phyloP scores from a whole-genome alignment of 1,140 invertebrate species.

The Carposina sasakii region DNA sequence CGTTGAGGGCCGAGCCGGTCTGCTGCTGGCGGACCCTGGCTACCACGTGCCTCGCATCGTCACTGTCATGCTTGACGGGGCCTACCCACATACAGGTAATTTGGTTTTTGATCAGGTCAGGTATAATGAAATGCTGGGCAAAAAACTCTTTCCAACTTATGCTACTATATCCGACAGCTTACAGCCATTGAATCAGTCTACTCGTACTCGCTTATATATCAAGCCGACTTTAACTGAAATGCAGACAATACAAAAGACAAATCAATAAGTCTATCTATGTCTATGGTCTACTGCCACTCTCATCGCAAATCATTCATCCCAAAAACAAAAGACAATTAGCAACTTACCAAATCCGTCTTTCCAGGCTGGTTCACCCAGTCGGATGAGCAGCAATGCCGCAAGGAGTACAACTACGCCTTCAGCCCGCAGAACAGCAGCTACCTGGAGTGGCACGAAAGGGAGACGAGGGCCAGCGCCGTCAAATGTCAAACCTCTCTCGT shows the following conservation, averaged over 20 bases:
- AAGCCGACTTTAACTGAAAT: too few relatives aligned
- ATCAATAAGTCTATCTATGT: too few relatives aligned
- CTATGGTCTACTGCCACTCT: too few relatives aligned
- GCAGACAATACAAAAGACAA: too few relatives aligned
- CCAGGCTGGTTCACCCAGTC: conserved; percentile 87
- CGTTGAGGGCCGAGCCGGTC: conserved; percentile 80
- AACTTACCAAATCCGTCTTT: not conserved
- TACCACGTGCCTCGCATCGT: conserved; percentile 90
- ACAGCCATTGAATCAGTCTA: too few relatives aligned
- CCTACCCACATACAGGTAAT: conserved; percentile 88
- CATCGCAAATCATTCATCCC: too few relatives aligned
- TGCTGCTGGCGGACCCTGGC: conserved; percentile 89
- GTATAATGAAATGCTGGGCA: too few relatives aligned
- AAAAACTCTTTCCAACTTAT: too few relatives aligned
- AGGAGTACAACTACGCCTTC: conserved; percentile 87
- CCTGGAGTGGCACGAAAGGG: conserved; percentile 86
- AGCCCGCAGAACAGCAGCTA: conserved; percentile 79
- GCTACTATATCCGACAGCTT: too few relatives aligned
- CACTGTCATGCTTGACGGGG: conserved; percentile 88
- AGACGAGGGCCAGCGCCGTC: conserved; percentile 75
- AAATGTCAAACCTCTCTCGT: conserved; percentile 81
- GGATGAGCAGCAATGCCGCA: conserved; percentile 80
- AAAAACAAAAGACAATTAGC: too few relatives aligned
- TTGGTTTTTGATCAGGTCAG: too few relatives aligned
- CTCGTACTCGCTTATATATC: too few relatives aligned